phyloP scores from a whole-genome alignment of 2,113 vertebrate species.

The Lichenostomus cassidix region DNA sequence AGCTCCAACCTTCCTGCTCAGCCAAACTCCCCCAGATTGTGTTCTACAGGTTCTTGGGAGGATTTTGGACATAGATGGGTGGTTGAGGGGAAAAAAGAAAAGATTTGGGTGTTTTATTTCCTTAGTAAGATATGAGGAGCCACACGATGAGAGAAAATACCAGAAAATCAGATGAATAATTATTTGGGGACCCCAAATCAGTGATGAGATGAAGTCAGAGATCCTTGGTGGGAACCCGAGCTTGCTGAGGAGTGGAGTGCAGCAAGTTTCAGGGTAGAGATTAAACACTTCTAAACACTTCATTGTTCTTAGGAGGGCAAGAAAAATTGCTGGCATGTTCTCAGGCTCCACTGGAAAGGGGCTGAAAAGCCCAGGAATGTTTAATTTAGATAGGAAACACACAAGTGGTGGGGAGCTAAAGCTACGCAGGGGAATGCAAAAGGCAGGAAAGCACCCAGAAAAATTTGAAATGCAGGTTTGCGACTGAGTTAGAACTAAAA shows the following conservation, averaged over 20 bases:
- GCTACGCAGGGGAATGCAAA: background rate
- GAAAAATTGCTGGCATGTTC: slow-evolving; percentile 30
- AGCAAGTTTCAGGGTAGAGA: background rate
- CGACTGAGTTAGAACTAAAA: rapidly evolving
- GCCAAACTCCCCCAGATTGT: background rate
- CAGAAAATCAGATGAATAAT: background rate
- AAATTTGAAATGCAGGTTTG: background rate
- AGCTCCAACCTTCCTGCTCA: background rate
- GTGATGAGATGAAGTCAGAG: background rate
- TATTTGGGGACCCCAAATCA: too few relatives aligned
- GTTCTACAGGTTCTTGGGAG: background rate
- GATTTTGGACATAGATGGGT: background rate
- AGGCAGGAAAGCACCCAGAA: background rate
- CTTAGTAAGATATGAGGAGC: background rate
- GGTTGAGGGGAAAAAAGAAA: background rate
- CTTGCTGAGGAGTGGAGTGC: background rate
- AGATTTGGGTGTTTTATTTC: background rate
- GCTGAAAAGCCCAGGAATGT: slow-evolving; percentile 19
- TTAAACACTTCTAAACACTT: slow-evolving; percentile 36
- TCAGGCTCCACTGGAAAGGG: background rate
- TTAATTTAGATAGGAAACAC: slow-evolving; percentile 45
- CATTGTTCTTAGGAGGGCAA: background rate
- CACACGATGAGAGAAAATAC: rapidly evolving
- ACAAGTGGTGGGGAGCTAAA: background rate
- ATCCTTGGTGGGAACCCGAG: background rate